Evolutionary conservation across 2,888 invertebrate genomes (phyloP), one percentile per base, ranked within the genome.

Genomic region (Zele albiditarsus): DNA sequence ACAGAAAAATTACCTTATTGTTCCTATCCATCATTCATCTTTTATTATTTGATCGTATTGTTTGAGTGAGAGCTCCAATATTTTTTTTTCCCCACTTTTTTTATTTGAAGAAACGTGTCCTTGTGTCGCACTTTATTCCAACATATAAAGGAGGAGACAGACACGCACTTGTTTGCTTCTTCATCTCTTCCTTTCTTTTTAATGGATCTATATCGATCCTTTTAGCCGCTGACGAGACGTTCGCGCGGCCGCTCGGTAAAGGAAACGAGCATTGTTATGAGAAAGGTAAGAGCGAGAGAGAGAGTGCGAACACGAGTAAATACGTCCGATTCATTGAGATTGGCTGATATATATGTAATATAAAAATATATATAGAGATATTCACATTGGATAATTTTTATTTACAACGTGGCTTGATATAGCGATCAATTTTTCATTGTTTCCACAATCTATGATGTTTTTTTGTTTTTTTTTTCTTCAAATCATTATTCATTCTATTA

Each of bases 211-310:
- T 16, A 66, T 66, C 65, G 71, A 75, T 67, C 60, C 49, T 60
- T 82, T 76, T 79, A 88, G 88, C 85, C 80, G 86, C 88, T 78
- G 89, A 90, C 69, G 89, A 90, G 82, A 87, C 89, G 84, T 89
- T 90, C 81, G 88, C 89, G 78, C 88, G 89, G 80, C 88, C 89
- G 76, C 89, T 88, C 79, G 86, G 85, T 85, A 88, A 88, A 83
- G 87, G 86, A 75, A 89, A 85, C 82, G 88, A 86, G 23, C 66
- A 46, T 81, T 84, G 85, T 84, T 89, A 85, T 82, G 87, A 87
- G 80, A 86, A 87, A 88, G 87, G 88, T 89, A 89, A 89, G 89
- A 83, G 72, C 57, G 58, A 70, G 73, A 8, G 53, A 4, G 53
- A 20, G 53, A 53, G 20, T 20, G 20, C 53, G 53, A 53, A 53